Evolutionary conservation across 2,888 invertebrate genomes (phyloP).

Genomic region (Muscina levida): DNA sequence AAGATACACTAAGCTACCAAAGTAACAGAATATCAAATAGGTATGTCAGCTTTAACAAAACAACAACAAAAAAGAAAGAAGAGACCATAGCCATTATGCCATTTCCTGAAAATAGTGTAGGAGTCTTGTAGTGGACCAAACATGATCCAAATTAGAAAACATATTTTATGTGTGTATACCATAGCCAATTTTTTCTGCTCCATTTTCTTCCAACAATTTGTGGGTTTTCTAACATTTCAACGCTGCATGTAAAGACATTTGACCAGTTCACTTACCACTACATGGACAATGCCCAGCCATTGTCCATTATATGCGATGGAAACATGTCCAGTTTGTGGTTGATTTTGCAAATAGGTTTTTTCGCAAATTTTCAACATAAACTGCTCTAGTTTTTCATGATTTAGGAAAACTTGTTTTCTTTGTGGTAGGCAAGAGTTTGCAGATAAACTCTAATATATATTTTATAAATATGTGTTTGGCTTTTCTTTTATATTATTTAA

Average conservation of each 20-base stretch:
- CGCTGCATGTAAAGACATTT: neutral
- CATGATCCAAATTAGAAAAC: conserved; percentile 22
- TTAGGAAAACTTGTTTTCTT: conserved; percentile 24
- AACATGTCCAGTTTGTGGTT: conserved; percentile 29
- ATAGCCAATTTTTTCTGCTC: neutral
- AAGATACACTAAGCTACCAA: conserved; percentile 7
- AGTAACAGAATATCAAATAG: conserved; percentile 3
- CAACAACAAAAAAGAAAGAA: too few relatives aligned
- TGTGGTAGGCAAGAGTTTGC: neutral
- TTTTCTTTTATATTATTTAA: too few relatives aligned
- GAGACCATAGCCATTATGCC: neutral
- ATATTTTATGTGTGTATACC: neutral
- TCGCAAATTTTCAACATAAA: neutral
- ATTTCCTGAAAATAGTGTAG: conserved; percentile 35
- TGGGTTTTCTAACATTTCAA: too few relatives aligned
- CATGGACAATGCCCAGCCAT: conserved; percentile 15
- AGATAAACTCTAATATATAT: too few relatives aligned
- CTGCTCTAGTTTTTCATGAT: conserved; percentile 17
- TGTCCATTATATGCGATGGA: neutral
- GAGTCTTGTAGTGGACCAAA: neutral
- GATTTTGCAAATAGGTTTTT: neutral
- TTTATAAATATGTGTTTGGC: too few relatives aligned
- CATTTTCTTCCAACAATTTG: conserved; percentile 2
- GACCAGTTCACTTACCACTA: conserved; percentile 1
- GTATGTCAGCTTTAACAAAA: too few relatives aligned